Percentiles rank a stretch among this genome's conserved stretches.
These are phyloP conservation scores for Shargacucullia verbasci DNA, from an alignment of 2,888 invertebrate species.

Conservation along the genomic window DNA sequence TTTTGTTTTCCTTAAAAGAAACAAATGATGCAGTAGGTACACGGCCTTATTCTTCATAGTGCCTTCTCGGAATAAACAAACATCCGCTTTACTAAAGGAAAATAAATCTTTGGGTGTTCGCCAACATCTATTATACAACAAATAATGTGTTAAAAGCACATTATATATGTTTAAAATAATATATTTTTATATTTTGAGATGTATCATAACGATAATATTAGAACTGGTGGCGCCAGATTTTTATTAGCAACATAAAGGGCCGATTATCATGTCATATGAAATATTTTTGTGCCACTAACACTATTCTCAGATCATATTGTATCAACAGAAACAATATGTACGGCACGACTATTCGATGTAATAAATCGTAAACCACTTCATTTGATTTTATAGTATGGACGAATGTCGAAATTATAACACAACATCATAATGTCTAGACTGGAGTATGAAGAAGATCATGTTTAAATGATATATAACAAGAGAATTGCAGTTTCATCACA, in stretches of 20 bases:
- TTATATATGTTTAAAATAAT: too few relatives aligned
- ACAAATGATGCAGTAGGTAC: too few relatives aligned
- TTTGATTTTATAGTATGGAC: not conserved
- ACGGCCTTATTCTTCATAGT: too few relatives aligned
- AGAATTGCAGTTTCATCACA: slow-evolving; percentile 18
- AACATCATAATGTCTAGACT: not conserved
- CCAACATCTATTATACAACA: too few relatives aligned
- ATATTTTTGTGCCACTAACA: slow-evolving; percentile 76
- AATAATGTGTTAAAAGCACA: too few relatives aligned
- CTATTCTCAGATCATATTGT: slow-evolving; percentile 72
- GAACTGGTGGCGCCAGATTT: slow-evolving; percentile 65
- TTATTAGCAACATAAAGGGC: slow-evolving; percentile 77
- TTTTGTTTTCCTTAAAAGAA: too few relatives aligned
- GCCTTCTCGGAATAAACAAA: too few relatives aligned
- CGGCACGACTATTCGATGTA: slow-evolving; percentile 44
- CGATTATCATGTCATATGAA: slow-evolving; percentile 79
- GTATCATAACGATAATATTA: too few relatives aligned
- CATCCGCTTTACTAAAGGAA: too few relatives aligned
- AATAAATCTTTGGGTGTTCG: too few relatives aligned
- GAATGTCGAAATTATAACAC: not conserved
- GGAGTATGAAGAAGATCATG: slow-evolving; percentile 1
- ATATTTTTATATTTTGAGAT: too few relatives aligned
- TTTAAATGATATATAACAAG: slow-evolving; percentile 1
- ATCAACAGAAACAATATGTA: slow-evolving; percentile 63
- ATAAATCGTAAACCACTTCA: slow-evolving; percentile 22